Evolutionary conservation across 2,888 invertebrate genomes (phyloP), one percentile per base, ranked within the genome.

Genomic region (Vanessa cardui): DNA sequence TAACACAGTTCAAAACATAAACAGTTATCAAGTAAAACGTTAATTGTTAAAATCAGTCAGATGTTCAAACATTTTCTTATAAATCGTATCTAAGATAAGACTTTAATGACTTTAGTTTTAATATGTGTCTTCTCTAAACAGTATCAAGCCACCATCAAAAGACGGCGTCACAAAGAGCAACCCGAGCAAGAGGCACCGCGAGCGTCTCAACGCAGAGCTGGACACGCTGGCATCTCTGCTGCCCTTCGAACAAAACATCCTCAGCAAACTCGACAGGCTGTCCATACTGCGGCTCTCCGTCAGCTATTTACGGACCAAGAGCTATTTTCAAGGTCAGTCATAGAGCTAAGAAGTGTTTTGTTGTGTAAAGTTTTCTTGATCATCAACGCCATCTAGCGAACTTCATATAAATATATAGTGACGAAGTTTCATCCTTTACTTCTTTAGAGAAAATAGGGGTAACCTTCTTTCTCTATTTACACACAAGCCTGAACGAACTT

Each of bases 251-350:
- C 98, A 99, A 93, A 98, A 98, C 90, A 99, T 99, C 86, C 96
- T 99, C 79, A 98, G 98, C 89, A 99, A 99, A 93, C 94, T 99
- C 86, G 99, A 99, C 94, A 96, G 99, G 81, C 96, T 99, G 77
- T 99, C 99, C 86, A 99, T 99, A 82, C 95, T 99, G 79, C 95
- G 99, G 84, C 95, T 99, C 74, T 98, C 99, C 66, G 99, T 99
- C 92, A 98, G 98, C 94, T 99, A 99, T 90, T 95, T 99, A 79
- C 96, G 99, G 82, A 99, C 99, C 84, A 99, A 99, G 94, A 98
- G 99, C 93, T 99, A 99, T 94, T 99, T 99, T 94, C 99, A 99
- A 97, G 98, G 99, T 99, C 92, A 94, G 95, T 78, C 1, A 8
- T 20, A 49, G 16, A 12, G 12, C 33, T 15, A 31, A 18, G 20